A percentile compares a stretch with the other conserved stretches of the same genome.
These are phyloP conservation scores for Premnoplex brunnescens DNA, from an alignment of 2,797 vertebrate species.

Conservation along the genomic window DNA sequence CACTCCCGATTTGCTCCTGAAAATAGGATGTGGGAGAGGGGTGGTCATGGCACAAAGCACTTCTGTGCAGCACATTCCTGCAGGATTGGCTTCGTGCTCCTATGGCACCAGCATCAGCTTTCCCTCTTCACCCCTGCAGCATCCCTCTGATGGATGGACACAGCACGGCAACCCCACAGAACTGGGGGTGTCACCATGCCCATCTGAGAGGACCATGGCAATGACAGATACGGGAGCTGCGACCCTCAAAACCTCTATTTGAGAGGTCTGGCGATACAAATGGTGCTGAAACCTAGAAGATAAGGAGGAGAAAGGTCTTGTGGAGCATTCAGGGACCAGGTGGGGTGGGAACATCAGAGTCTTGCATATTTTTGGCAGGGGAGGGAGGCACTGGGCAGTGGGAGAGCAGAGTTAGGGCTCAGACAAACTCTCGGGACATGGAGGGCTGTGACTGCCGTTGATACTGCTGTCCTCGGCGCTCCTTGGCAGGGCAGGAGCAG, in stretches of 20 bases:
- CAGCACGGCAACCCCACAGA: rapidly evolving
- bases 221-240: rapidly evolving
- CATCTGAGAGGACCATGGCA: background rate
- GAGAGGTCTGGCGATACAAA: background rate
- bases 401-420: conserved; percentile 52
- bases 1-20: background rate
- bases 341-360: rapidly evolving
- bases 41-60: background rate
- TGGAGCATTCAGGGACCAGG: background rate
- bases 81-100: background rate
- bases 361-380: background rate
- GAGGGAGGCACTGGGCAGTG: background rate
- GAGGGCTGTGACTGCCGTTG: conserved; percentile 90
- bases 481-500: conserved; percentile 89
- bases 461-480: conserved; percentile 87
- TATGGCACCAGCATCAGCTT: rapidly evolving
- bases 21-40: background rate
- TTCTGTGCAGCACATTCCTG: background rate
- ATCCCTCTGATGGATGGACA: background rate
- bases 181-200: rapidly evolving
- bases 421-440: conserved; percentile 93
- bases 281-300: background rate
- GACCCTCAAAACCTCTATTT: background rate
- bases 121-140: background rate
- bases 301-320: background rate